Conservation (phyloP, 2,888 invertebrate species). For the Tyria jacobaeae region DNA sequence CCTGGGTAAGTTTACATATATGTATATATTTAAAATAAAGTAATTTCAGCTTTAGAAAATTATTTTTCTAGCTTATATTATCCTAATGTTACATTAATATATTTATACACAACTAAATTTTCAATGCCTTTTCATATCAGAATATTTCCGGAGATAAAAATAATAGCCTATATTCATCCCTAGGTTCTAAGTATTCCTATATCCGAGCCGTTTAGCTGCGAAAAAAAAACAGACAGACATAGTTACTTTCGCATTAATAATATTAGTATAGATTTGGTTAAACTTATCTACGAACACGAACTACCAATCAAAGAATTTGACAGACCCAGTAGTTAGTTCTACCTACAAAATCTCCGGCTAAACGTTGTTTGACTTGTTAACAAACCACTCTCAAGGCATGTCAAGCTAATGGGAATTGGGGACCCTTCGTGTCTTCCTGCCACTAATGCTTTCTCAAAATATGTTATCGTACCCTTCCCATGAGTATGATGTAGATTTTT, state of each 20-base stretch:
- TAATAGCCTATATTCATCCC: too few relatives aligned
- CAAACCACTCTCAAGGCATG: conserved; percentile 14
- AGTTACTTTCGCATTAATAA: not conserved
- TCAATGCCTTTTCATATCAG: too few relatives aligned
- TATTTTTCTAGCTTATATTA: too few relatives aligned
- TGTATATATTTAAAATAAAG: not conserved
- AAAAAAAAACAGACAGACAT: too few relatives aligned
- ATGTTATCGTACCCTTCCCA: conserved; percentile 32
- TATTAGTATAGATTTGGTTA: not conserved
- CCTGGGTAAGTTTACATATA: conserved; percentile 89
- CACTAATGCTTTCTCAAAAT: conserved; percentile 41
- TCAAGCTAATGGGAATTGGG: conserved; percentile 42
- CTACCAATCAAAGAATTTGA: conserved; percentile 29
- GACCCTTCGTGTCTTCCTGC: conserved; percentile 31
- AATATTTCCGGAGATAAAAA: too few relatives aligned
- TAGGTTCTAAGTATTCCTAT: too few relatives aligned
- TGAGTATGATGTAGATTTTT: conserved; percentile 12
- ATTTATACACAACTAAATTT: too few relatives aligned
- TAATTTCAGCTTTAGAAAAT: too few relatives aligned
- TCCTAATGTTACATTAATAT: too few relatives aligned
- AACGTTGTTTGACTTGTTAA: conserved; percentile 18
- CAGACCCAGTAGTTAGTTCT: conserved; percentile 4
- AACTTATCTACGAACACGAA: not conserved
- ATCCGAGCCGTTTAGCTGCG: too few relatives aligned
- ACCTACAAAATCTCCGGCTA: not conserved